Evolutionary conservation across 2,113 vertebrate genomes (phyloP).

Genomic region (Ivindomyrus marchei): DNA sequence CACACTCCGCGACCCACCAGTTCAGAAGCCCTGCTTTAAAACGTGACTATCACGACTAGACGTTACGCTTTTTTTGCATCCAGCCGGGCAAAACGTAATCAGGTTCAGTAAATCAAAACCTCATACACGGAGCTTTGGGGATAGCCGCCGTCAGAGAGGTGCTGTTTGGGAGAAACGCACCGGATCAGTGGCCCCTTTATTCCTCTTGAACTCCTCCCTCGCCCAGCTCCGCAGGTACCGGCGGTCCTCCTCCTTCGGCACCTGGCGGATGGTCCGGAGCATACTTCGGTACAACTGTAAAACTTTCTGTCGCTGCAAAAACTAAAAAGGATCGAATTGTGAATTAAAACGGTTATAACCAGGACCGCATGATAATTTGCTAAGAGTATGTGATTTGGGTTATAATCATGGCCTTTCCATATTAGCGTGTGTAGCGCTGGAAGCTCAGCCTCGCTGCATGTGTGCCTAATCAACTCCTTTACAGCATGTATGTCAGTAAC

Average conservation of each 20-base stretch:
- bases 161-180: constrained; percentile 45
- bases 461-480: too few species aligned
- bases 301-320: constrained; percentile 78
- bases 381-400: background rate
- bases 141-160: background rate
- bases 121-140: background rate
- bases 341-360: background rate
- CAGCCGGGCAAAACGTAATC: background rate
- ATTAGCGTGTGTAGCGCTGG: background rate
- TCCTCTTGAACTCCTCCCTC: constrained; percentile 80
- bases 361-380: background rate
- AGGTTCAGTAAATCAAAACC: background rate
- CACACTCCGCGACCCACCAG: background rate
- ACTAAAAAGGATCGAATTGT: constrained; percentile 54
- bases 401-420: background rate
- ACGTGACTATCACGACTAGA: background rate
- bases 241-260: constrained; percentile 70
- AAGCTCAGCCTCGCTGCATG: background rate
- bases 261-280: constrained; percentile 65
- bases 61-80: background rate
- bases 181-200: constrained; percentile 74
- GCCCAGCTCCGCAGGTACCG: constrained; percentile 77
- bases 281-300: constrained; percentile 77
- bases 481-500: background rate
- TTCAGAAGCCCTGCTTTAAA: background rate